These are phyloP conservation scores for Nymphicus hollandicus DNA, from an alignment of 2,113 vertebrate species.

Conservation along the genomic window DNA sequence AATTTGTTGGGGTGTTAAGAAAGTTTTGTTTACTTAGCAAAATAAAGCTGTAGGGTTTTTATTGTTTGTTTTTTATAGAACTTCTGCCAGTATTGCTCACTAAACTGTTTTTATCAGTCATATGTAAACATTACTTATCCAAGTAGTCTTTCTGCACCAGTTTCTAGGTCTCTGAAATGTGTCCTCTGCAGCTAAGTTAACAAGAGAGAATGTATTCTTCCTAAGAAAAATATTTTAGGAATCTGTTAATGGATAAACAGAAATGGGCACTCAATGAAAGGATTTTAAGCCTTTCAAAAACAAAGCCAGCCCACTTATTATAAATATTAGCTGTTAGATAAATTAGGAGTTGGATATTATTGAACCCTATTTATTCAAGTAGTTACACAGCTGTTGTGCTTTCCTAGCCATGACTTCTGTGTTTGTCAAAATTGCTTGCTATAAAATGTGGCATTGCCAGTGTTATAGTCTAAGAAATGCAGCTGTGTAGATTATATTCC, in stretches of 20 bases:
- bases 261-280: not conserved
- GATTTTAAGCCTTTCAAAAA: not conserved
- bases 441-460: not conserved
- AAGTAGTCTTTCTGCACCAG: not conserved
- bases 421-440: not conserved
- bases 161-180: not conserved
- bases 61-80: not conserved
- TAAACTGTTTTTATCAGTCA: not conserved
- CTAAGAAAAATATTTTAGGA: not conserved
- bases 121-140: not conserved
- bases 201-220: not conserved
- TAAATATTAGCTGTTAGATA: not conserved
- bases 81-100: not conserved
- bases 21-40: not conserved
- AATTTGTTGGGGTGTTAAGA: not conserved
- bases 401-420: not conserved
- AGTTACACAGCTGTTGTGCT: not conserved
- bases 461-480: not conserved
- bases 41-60: not conserved
- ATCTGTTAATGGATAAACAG: not conserved
- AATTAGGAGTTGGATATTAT: not conserved
- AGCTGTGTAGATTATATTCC: not conserved
- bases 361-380: not conserved
- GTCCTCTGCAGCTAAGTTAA: not conserved
- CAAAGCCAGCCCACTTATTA: not conserved